These are phyloP conservation scores for Brachymystax lenok DNA, from an alignment of 2,797 vertebrate species.

Conservation along the genomic window DNA sequence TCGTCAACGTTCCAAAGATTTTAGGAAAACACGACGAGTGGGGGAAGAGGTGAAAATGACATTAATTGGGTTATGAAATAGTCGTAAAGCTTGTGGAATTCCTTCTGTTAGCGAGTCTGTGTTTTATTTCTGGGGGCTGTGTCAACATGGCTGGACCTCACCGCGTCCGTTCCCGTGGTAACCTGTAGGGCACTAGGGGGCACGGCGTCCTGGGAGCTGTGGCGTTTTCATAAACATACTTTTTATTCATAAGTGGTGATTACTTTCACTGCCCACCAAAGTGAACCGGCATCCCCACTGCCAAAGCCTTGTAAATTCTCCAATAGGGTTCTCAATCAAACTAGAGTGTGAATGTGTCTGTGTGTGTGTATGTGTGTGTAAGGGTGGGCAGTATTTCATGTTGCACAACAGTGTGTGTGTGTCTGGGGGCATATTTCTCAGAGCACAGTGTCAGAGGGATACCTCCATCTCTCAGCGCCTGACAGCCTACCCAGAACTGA, in stretches of 20 bases:
- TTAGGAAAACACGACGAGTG: constrained; percentile 43
- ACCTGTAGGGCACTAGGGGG: constrained; percentile 40
- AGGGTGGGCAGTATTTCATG: constrained; percentile 24
- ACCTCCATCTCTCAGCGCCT: constrained; percentile 86
- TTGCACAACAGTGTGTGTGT: constrained; percentile 20
- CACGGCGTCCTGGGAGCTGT: constrained; percentile 46
- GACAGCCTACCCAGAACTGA: constrained; percentile 91
- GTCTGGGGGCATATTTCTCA: constrained; percentile 77
- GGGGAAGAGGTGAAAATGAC: constrained; percentile 57
- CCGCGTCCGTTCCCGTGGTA: constrained; percentile 58
- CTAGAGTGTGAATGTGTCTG: constrained; percentile 48
- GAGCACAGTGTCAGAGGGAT: constrained; percentile 76
- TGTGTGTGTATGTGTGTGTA: constrained; percentile 16
- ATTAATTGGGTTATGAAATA: constrained; percentile 64
- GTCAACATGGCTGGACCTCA: constrained; percentile 54
- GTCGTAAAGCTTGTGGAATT: constrained; percentile 57
- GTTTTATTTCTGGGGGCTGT: constrained; percentile 53
- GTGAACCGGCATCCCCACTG: constrained; percentile 46
- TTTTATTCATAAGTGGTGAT: constrained; percentile 58
- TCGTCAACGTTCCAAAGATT: constrained; percentile 43
- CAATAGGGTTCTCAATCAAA: constrained; percentile 76
- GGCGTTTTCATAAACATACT: constrained; percentile 57
- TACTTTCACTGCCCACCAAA: constrained; percentile 67
- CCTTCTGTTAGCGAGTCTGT: constrained; percentile 40
- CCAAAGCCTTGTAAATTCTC: constrained; percentile 77